These are phyloP conservation scores for Apamea epomidion DNA, from an alignment of 2,888 invertebrate genomes.

Conservation along the genomic window DNA sequence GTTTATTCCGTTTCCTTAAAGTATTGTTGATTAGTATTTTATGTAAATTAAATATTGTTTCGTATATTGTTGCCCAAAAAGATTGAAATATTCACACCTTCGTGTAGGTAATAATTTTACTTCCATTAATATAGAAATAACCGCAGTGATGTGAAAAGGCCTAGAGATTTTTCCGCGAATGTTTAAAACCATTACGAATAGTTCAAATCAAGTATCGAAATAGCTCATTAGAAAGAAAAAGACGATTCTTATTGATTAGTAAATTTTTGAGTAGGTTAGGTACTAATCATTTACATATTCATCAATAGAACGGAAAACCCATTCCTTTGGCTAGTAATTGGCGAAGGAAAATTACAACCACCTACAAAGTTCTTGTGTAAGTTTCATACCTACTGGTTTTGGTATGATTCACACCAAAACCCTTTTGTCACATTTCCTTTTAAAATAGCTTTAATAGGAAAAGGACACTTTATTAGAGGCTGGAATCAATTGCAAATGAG, in stretches of 20 bases:
- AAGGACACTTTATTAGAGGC: too few species aligned
- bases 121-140: neutral
- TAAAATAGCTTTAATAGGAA: neutral
- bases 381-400: neutral
- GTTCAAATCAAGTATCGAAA: neutral
- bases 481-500: too few species aligned
- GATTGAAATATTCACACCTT: neutral
- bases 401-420: neutral
- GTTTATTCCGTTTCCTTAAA: conserved; percentile 22
- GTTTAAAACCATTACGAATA: neutral
- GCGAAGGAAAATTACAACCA: neutral
- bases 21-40: conserved; percentile 12
- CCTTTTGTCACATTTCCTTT: neutral
- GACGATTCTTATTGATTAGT: neutral
- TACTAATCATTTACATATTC: neutral
- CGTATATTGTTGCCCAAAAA: conserved; percentile 1
- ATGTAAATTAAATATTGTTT: conserved; percentile 13
- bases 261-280: neutral
- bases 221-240: neutral
- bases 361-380: neutral
- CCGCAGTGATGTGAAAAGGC: neutral
- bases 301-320: neutral
- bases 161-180: neutral
- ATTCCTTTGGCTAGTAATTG: neutral
- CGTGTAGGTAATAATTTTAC: neutral